phyloP scores from a whole-genome alignment of 2,888 invertebrate species.

The Eucera pruinosa region DNA sequence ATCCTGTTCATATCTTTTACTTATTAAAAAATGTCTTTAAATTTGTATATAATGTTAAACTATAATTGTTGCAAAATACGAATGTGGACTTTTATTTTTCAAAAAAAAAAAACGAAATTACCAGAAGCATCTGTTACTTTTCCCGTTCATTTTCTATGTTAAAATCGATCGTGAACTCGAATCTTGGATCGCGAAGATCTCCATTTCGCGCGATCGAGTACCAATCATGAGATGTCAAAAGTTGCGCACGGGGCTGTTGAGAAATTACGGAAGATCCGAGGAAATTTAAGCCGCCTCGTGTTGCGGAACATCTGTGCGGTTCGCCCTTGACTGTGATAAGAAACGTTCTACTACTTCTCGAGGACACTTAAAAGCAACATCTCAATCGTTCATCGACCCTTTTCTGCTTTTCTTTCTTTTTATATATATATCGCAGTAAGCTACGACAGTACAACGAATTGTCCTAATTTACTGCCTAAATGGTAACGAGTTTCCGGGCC shows the following conservation, averaged over 20 bases:
- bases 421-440: slow-evolving; percentile 45
- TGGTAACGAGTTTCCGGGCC: slow-evolving; percentile 26
- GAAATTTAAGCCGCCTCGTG: slow-evolving; percentile 35
- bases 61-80: neutral
- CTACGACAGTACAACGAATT: slow-evolving; percentile 47
- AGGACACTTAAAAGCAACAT: slow-evolving; percentile 58
- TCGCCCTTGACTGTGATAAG: slow-evolving; percentile 82
- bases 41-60: neutral
- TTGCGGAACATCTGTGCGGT: slow-evolving; percentile 47
- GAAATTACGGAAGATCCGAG: neutral
- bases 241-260: slow-evolving; percentile 28
- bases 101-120: slow-evolving; percentile 17
- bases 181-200: slow-evolving; percentile 10
- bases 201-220: slow-evolving; percentile 12
- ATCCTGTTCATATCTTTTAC: neutral
- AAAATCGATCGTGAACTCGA: neutral
- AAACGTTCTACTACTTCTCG: slow-evolving; percentile 71
- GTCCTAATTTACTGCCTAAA: slow-evolving; percentile 59
- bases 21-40: neutral
- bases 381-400: slow-evolving; percentile 30
- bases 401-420: slow-evolving; percentile 2
- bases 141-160: neutral
- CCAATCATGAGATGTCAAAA: slow-evolving; percentile 34
- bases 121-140: neutral
- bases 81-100: neutral